Base-by-base conservation (phyloP, 2,113 vertebrate genomes). In the Cichladusa arquata region DNA sequence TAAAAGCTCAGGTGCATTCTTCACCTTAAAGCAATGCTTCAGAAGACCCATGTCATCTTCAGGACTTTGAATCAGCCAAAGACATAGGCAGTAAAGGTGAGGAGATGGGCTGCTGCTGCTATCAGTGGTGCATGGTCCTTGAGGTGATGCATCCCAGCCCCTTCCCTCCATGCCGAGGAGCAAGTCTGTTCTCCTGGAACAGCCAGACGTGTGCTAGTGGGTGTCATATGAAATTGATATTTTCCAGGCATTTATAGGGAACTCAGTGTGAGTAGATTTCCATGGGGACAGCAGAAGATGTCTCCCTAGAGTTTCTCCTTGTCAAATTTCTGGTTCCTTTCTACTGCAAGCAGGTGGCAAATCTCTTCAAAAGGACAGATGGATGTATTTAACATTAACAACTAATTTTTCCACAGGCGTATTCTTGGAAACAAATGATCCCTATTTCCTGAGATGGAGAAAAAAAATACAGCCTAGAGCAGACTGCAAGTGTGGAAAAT, bases 401-500 rank as follows among this genome's bases (percentile, higher is more conserved):
- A 94, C 65, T 87, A 57, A 89, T 95, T 96, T 96, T 97, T 97
- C 93, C 94, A 89, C 2, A 28, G 64, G 76, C 4, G 0, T 92
- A 16, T 70, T 89, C 88, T 92, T 90, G 66, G 94, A 91, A 96
- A 92, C 18, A 93, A 89, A 81, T 89, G n/a, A 87, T 81, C 48
- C 47, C 2, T 86, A 34, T 92, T 92, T 96, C 91, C 94, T 95
- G 72, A 91, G 61, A 81, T 38, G 60, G 51, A 93, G 42, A 4
- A 71, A 79, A 34, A 79, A 93, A 81, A 29, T 47, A 31, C 34
- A 91, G 33, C 18, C 36, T 28, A 71, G 38, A 91, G 72, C 61
- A 84, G 48, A 64, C 60, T 92, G 14, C 44, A 89, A 95, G 89
- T 85, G 40, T 91, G 93, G 95, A 96, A 97, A 96, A 95, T 85